Evolutionary conservation across 2,888 invertebrate species (phyloP), one percentile per base, ranked within the genome.

Genomic region (Phlogophora meticulosa): DNA sequence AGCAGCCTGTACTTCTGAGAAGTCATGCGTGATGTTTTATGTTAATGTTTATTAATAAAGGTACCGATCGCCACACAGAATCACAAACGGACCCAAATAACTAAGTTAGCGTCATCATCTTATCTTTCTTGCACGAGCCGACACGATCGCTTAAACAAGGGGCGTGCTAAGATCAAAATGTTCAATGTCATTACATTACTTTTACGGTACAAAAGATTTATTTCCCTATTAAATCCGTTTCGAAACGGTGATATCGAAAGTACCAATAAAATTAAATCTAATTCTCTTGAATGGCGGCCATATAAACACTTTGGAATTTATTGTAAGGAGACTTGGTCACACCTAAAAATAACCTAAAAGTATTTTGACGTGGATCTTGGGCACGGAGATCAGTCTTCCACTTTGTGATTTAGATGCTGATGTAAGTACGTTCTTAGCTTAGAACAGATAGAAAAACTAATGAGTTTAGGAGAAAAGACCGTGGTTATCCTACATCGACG

Each of bases 181-280:
- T 52, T 62, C 38, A 22, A 36, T 58, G 28, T 34, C 55, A 48
- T 63, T 63, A 49, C 52, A 43, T 53, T 7, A 51, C 28, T 75
- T 57, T 70, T 46, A 64, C 51, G 52, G 38, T 59, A 34, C 43
- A 56, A 65, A 61, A 76, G 72, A 76, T 76, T 76, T 76, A 76
- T 76, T 59, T 56, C 53, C 36, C 76, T 58, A 62, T 71, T 58
- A 76, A 75, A 75, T 61, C 61, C 49, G 60, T 71, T 71, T 65
- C 49, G 40, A 60, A 70, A 53, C 45, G 9, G 3, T 32, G 55
- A 61, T 74, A 70, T 71, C 61, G 49, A 58, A 76, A 75, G 65
- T 45, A 57, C 58, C 71, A 55, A 58, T 75, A 76, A 76, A 71
- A 71, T 76, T 76, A 40, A 65, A 76, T 69, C 51, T 74, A 48